Conservation (phyloP, 2,797 vertebrate genomes). For the Galaxias olidus region DNA sequence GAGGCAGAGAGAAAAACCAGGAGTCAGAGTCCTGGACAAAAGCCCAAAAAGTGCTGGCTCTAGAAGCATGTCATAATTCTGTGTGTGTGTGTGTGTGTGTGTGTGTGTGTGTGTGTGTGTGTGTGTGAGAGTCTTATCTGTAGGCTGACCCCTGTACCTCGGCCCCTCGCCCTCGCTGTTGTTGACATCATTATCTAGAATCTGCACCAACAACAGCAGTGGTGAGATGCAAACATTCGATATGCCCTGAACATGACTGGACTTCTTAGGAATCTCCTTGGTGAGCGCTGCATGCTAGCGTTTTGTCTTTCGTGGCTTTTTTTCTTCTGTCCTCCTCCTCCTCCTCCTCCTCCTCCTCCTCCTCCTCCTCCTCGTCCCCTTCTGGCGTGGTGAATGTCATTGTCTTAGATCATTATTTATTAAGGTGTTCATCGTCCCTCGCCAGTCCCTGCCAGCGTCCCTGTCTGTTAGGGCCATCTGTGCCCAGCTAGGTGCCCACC, state of each 20-base stretch:
- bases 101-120: too few species aligned
- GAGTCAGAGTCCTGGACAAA: not conserved
- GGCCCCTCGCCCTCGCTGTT: too few species aligned
- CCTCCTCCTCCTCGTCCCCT: conserved; percentile 4
- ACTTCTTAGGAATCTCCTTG: too few species aligned
- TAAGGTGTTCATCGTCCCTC: conserved; percentile 44
- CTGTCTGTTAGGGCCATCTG: conserved; percentile 53
- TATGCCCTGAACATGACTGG: too few species aligned
- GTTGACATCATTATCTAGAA: too few species aligned
- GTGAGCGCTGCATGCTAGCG: too few species aligned
- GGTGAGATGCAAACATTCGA: too few species aligned
- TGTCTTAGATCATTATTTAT: conserved; percentile 47
- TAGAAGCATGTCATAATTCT: too few species aligned
- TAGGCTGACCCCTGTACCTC: too few species aligned
- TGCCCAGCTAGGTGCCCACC: conserved; percentile 46
- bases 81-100: too few species aligned
- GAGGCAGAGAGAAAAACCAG: not conserved
- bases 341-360: not conserved
- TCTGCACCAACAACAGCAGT: too few species aligned
- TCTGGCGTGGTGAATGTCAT: conserved; percentile 23
- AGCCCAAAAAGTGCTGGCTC: too few species aligned
- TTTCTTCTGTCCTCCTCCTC: not conserved
- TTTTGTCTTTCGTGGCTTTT: not conserved
- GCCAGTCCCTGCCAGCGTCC: conserved; percentile 34
- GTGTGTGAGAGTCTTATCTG: not conserved